Conservation (phyloP, 2,797 vertebrate genomes). For the Fringilla coelebs region DNA sequence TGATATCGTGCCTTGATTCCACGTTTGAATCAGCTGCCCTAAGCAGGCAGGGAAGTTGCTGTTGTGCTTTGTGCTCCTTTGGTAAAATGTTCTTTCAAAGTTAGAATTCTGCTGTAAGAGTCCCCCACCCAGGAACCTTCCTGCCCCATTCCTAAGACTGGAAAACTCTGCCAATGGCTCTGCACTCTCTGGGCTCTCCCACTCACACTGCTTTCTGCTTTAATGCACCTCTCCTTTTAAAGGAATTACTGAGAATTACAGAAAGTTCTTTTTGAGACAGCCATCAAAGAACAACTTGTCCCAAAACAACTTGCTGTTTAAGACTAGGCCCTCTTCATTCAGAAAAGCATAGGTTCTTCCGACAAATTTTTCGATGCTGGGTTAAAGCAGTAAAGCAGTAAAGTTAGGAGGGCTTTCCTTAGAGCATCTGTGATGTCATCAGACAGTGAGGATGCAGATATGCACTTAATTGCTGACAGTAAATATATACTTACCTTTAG, state of each 20-base stretch:
- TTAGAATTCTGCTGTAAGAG: not conserved
- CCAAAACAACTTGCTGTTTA: not conserved
- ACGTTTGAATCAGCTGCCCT: not conserved
- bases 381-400: not conserved
- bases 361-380: not conserved
- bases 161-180: not conserved
- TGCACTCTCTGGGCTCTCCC: not conserved
- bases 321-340: not conserved
- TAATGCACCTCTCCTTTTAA: not conserved
- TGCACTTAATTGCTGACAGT: not conserved
- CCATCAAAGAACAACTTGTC: not conserved
- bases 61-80: not conserved
- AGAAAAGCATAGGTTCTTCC: not conserved
- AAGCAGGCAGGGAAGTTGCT: not conserved
- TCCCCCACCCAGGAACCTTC: not conserved
- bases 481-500: not conserved
- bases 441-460: not conserved
- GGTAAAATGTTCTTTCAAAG: not conserved
- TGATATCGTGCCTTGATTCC: not conserved
- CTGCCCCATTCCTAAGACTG: not conserved
- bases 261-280: not conserved
- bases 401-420: not conserved
- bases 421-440: not conserved
- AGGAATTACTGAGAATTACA: not conserved
- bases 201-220: not conserved